These are phyloP conservation scores for Nephrocerus scutellatus DNA, from an alignment of 2,888 invertebrate species.

Conservation along the genomic window DNA sequence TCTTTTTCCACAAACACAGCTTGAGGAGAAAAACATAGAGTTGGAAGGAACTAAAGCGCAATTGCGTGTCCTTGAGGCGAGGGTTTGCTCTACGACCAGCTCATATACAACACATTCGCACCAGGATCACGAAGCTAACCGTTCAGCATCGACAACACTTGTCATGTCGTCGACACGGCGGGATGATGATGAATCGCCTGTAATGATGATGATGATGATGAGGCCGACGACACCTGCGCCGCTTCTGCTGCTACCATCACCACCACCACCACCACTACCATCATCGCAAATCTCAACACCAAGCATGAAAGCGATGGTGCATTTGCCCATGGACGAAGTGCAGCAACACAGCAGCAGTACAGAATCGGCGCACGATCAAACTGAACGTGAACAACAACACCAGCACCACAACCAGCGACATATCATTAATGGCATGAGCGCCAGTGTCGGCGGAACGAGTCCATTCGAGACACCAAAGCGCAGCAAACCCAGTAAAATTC, in stretches of 20 bases:
- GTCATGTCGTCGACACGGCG: slow-evolving; percentile 37
- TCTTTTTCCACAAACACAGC: slow-evolving; percentile 45
- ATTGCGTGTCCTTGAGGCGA: slow-evolving; percentile 63
- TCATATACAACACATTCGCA: slow-evolving; percentile 43
- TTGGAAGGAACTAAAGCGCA: slow-evolving; percentile 74
- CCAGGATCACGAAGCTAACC: slow-evolving; percentile 42
- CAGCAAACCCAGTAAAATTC: slow-evolving; percentile 65
- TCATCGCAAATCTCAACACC: slow-evolving; percentile 49
- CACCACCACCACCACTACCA: slow-evolving; percentile 27
- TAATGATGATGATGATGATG: slow-evolving; percentile 21
- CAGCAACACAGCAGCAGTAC: slow-evolving; percentile 56
- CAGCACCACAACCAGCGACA: slow-evolving; percentile 21
- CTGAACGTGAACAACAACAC: slow-evolving; percentile 40
- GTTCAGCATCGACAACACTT: slow-evolving; percentile 39
- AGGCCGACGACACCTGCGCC: slow-evolving; percentile 24
- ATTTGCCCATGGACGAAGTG: slow-evolving; percentile 50
- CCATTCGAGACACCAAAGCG: slow-evolving; percentile 33
- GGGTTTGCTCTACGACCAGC: slow-evolving; percentile 42
- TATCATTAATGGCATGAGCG: no score
- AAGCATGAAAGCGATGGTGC: slow-evolving; percentile 56
- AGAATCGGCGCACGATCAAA: slow-evolving; percentile 58
- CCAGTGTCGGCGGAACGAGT: slow-evolving; percentile 38
- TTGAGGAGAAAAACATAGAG: slow-evolving; percentile 77
- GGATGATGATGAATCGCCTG: slow-evolving; percentile 27
- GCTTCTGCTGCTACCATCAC: slow-evolving; percentile 17